Conservation (phyloP, 2,797 vertebrate genomes). For the Orientallactaga sibirica region DNA sequence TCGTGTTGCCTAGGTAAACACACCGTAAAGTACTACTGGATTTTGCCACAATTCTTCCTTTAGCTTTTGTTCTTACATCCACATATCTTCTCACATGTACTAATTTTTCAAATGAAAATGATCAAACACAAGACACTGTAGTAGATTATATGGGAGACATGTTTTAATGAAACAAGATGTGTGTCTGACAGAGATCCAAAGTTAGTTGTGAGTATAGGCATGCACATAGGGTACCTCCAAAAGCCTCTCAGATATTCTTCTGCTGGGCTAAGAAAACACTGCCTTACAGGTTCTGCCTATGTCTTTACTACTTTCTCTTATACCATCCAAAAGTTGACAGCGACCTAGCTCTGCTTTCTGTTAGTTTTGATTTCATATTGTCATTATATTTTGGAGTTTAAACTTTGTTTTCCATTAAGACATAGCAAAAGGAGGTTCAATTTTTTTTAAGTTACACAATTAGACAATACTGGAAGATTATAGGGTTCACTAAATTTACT, state of each 20-base stretch:
- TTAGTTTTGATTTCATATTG: not conserved
- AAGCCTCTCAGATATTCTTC: not conserved
- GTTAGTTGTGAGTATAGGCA: not conserved
- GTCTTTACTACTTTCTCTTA: not conserved
- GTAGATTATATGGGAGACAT: not conserved
- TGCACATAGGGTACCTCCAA: not conserved
- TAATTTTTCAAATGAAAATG: not conserved
- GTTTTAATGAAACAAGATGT: not conserved
- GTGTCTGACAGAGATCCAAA: not conserved
- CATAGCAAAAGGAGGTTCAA: not conserved
- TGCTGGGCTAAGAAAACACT: not conserved
- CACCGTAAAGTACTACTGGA: not conserved
- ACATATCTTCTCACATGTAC: not conserved
- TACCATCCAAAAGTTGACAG: not conserved
- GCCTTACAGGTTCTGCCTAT: not conserved
- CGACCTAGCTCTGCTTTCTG: not conserved
- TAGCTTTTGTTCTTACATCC: not conserved
- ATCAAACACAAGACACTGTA: not conserved
- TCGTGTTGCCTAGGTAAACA: conserved; percentile 10
- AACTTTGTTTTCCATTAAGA: not conserved
- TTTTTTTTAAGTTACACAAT: not conserved
- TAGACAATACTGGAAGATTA: not conserved
- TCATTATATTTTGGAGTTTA: not conserved
- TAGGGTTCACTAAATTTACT: not conserved
- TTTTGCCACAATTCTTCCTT: not conserved